A percentile compares a stretch with the other conserved stretches of the same genome.
phyloP scores from a whole-genome alignment of 2,113 vertebrate genomes.

The Gallinago paraguaiae region DNA sequence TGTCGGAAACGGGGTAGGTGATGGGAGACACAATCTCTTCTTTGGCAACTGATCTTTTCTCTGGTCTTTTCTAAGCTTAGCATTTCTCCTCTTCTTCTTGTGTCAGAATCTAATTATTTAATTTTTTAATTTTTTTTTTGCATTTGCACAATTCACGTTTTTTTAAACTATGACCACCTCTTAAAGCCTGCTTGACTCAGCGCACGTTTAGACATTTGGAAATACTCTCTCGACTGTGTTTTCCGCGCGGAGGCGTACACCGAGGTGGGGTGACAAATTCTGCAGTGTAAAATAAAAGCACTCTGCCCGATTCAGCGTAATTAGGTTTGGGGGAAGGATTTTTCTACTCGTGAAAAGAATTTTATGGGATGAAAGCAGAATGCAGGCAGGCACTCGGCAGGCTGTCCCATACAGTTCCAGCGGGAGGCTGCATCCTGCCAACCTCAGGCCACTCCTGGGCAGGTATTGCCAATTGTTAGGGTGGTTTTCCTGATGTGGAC shows the following conservation, averaged over 20 bases:
- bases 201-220: background rate
- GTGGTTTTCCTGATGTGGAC: slow-evolving; percentile 14
- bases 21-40: background rate
- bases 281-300: background rate
- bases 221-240: background rate
- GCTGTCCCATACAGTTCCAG: background rate
- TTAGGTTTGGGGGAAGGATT: background rate
- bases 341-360: background rate
- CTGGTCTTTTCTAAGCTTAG: background rate
- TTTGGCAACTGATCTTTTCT: background rate
- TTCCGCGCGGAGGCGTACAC: background rate
- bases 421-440: background rate
- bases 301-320: background rate
- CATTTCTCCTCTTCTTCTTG: background rate
- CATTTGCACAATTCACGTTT: background rate
- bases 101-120: background rate
- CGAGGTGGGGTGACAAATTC: background rate
- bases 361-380: background rate
- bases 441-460: background rate
- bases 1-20: background rate
- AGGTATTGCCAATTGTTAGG: background rate
- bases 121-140: background rate
- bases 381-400: background rate
- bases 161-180: background rate
- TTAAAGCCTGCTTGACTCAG: background rate